Percentiles rank a stretch among this genome's conserved stretches.
These are phyloP conservation scores for Sinosuthora webbiana DNA, from an alignment of 2,113 vertebrate genomes.

Conservation along the genomic window DNA sequence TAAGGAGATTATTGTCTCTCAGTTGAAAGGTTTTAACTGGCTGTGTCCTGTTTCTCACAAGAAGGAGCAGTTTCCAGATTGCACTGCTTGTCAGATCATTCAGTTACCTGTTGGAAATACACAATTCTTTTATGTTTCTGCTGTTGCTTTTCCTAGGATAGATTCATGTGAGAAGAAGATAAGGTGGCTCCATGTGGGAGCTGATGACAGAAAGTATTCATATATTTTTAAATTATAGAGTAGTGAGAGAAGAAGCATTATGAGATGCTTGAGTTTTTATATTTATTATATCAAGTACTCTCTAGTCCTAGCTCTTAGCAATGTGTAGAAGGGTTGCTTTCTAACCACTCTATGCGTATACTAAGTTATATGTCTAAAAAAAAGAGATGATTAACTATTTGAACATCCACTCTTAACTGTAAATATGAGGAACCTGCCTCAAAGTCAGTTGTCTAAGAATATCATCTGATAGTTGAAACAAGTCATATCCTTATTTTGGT, in stretches of 20 bases:
- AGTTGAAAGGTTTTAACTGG: background rate
- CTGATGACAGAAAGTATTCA: background rate
- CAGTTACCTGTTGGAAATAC: accelerated
- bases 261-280: accelerated
- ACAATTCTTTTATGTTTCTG: background rate
- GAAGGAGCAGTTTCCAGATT: background rate
- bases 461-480: background rate
- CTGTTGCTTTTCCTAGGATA: background rate
- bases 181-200: background rate
- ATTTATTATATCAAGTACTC: background rate
- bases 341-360: background rate
- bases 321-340: background rate
- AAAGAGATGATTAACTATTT: background rate
- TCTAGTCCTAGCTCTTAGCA: background rate
- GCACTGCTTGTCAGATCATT: background rate
- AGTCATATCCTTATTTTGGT: background rate
- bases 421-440: background rate
- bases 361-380: background rate
- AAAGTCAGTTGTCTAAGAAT: background rate
- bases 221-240: background rate
- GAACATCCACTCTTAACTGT: background rate
- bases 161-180: background rate
- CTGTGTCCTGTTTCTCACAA: background rate
- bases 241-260: background rate
- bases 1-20: background rate